These are phyloP conservation scores for Empidonax traillii DNA, from an alignment of 2,113 vertebrate genomes.

Conservation along the genomic window DNA sequence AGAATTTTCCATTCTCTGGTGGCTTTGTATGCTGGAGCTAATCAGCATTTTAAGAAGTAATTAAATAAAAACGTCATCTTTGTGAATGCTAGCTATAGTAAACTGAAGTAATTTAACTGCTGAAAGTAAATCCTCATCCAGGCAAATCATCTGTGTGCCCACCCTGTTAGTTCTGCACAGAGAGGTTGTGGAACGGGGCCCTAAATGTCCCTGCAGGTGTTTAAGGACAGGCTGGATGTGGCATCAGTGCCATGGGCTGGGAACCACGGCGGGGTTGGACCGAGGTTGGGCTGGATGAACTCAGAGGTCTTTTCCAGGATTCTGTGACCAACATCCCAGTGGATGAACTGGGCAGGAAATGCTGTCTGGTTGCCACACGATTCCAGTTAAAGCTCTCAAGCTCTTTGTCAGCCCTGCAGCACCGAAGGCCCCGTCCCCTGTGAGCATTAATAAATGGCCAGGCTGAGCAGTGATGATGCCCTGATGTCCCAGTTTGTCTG, in stretches of 20 bases:
- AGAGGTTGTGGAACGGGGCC: background rate
- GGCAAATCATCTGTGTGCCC: background rate
- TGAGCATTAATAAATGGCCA: background rate
- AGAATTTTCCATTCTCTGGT: constrained; percentile 1
- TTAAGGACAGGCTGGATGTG: too few relatives aligned
- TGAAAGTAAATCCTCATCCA: background rate
- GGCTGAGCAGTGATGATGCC: background rate
- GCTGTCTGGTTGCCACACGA: background rate
- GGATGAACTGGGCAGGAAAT: background rate
- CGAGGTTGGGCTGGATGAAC: too few relatives aligned
- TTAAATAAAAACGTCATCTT: background rate
- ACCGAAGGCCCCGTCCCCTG: background rate
- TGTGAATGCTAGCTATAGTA: background rate
- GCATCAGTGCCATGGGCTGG: too few relatives aligned
- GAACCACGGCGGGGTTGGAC: too few relatives aligned
- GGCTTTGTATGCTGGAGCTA: background rate
- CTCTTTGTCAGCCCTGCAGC: fast-evolving
- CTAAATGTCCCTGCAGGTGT: background rate
- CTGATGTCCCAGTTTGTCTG: background rate
- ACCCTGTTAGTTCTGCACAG: background rate
- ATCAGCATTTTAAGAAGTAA: background rate
- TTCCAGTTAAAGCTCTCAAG: background rate
- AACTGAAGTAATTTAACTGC: background rate
- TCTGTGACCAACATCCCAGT: background rate
- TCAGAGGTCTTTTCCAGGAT: background rate